A percentile compares a stretch with the other conserved stretches of the same genome.
These are phyloP conservation scores for Andinoacara biseriatus DNA, from an alignment of 2,113 vertebrate species.

Conservation along the genomic window DNA sequence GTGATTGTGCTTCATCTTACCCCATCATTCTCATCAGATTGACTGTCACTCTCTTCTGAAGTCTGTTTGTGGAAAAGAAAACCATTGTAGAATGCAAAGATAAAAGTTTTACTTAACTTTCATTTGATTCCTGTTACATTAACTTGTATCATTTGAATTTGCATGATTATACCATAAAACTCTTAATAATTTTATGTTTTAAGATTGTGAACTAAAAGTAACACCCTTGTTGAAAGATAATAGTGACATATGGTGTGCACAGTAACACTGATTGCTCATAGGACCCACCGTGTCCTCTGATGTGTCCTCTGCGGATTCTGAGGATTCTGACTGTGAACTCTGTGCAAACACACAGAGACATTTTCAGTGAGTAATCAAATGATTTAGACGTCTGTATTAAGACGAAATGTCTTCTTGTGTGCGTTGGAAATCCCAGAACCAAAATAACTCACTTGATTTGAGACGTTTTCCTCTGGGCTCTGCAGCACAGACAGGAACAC, in stretches of 20 bases:
- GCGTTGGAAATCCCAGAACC: not conserved
- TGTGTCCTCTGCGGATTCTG: constrained; percentile 53
- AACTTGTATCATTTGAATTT: not conserved
- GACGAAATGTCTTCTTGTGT: not conserved
- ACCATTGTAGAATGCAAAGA: not conserved
- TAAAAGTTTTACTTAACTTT: not conserved
- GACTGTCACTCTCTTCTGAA: constrained; percentile 65
- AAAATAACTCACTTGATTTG: constrained; percentile 45
- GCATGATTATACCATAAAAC: not conserved
- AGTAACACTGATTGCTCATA: not conserved
- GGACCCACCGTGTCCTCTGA: constrained; percentile 66
- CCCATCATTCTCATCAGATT: constrained; percentile 49
- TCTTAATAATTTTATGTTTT: not conserved
- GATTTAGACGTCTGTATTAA: not conserved
- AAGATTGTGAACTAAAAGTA: not conserved
- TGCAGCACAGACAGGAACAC: constrained; percentile 30
- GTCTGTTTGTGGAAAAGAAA: constrained; percentile 51
- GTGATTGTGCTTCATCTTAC: constrained; percentile 28
- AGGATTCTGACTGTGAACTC: constrained; percentile 64
- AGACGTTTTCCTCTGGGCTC: constrained; percentile 67
- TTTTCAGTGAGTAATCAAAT: not conserved
- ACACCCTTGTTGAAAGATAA: not conserved
- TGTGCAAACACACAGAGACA: constrained; percentile 14
- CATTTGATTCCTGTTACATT: not conserved
- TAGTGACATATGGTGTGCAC: not conserved